A percentile compares a stretch with the other conserved stretches of the same genome.
phyloP scores from a whole-genome alignment of 2,797 vertebrate species.

The Chiloscyllium punctatum region DNA sequence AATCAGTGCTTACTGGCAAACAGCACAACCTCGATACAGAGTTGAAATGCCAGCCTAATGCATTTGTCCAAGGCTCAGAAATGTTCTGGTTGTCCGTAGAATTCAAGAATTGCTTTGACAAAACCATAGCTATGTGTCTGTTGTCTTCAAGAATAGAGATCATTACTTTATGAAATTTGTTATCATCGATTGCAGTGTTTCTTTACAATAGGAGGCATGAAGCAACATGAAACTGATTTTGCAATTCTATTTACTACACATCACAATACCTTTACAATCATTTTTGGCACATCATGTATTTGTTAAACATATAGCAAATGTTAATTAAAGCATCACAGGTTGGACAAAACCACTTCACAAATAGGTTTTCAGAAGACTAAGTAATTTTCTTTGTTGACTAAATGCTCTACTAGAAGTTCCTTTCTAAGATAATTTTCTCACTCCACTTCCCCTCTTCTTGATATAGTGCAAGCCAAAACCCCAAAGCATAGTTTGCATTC shows the following conservation, averaged over 20 bases:
- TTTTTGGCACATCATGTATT: background rate
- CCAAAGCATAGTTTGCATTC: background rate
- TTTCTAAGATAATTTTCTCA: background rate
- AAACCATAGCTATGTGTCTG: background rate
- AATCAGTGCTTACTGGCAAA: background rate
- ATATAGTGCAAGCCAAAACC: background rate
- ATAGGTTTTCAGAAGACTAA: background rate
- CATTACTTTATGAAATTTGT: background rate
- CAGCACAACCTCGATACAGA: background rate
- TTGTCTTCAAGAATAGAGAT: background rate
- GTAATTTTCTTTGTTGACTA: background rate
- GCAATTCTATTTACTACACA: background rate
- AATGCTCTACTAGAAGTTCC: background rate
- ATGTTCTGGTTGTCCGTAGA: background rate
- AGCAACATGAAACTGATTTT: background rate
- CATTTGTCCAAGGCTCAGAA: background rate
- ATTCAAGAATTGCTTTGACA: background rate
- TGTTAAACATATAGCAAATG: background rate
- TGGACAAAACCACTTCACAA: background rate
- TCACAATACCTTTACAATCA: background rate
- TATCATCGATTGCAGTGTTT: background rate
- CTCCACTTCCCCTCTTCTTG: background rate
- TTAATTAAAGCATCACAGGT: background rate
- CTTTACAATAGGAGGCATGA: background rate
- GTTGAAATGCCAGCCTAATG: background rate